Evolutionary conservation across 2,888 invertebrate genomes (phyloP).

Genomic region (Digitonthophagus gazella): DNA sequence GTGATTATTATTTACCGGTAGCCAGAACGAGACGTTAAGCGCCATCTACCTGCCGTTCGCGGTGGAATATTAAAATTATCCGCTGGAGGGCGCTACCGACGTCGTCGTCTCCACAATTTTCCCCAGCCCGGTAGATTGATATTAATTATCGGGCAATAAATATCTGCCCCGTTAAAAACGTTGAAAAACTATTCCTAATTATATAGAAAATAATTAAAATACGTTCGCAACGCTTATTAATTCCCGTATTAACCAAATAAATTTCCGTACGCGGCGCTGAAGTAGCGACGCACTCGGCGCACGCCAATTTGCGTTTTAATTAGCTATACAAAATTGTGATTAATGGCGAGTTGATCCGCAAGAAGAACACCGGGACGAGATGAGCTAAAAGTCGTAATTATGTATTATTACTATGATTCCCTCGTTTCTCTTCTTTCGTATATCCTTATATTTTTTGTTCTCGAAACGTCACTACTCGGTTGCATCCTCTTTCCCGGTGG

Average conservation of each 20-base stretch:
- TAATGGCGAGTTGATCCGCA: conserved; percentile 22
- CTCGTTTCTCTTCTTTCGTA: conserved; percentile 2
- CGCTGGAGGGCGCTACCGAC: conserved; percentile 13
- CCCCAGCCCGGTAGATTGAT: conserved; percentile 36
- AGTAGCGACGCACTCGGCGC: conserved; percentile 33
- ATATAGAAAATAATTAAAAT: conserved; percentile 43
- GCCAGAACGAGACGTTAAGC: background rate
- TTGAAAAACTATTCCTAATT: conserved; percentile 39
- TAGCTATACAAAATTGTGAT: conserved; percentile 31
- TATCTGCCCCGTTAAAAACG: conserved; percentile 21
- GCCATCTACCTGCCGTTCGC: conserved; percentile 13
- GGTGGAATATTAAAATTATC: conserved; percentile 20
- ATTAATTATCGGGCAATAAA: conserved; percentile 40
- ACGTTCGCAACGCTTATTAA: conserved; percentile 41
- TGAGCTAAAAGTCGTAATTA: conserved; percentile 15
- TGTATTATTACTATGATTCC: conserved; percentile 14
- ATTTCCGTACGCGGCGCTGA: conserved; percentile 32
- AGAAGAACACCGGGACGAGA: conserved; percentile 2
- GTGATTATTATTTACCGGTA: conserved; percentile 11
- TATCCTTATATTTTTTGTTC: background rate
- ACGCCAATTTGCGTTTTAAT: conserved; percentile 29
- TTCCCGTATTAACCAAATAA: conserved; percentile 41
- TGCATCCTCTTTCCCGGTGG: background rate
- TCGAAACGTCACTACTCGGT: background rate
- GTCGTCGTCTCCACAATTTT: conserved; percentile 8